Evolutionary conservation across 2,888 invertebrate species (phyloP), one percentile per base, ranked within the genome.

Genomic region (Drosophila conformis): DNA sequence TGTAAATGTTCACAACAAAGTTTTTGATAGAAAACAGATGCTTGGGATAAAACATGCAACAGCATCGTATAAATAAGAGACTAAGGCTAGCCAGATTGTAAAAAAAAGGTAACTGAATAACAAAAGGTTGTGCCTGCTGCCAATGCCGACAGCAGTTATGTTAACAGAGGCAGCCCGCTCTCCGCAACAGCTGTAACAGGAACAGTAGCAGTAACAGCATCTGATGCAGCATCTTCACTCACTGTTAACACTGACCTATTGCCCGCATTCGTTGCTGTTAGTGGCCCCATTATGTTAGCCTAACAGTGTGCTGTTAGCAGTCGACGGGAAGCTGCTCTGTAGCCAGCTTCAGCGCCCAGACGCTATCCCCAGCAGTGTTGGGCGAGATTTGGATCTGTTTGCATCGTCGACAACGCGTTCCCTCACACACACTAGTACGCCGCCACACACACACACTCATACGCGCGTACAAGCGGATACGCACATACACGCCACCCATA

Each of bases 371-470:
- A 78, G 73, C 89, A 90, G 91, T 91, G 80, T 78, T 78, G 83
- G 87, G 82, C 88, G 89, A 90, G 90, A 83, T 88, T 88, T 83
- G 77, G 79, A 82, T 82, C 82, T 80, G 85, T 78, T 78, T 76
- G 77, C 83, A 85, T 73, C 74, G 76, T 71, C 65, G 78, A 57
- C 61, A 61, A 35, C 65, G 66, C 66, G 78, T 64, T 60, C 25
- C 31, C 40, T 25, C 29, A 36, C 56, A 60, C 46, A 64, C 40
- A 46, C 73, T 69, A 62, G 66, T 54, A 62, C 36, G 46, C 53
- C 42, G 53, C 52, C 60, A 64, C 54, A 67, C 56, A 61, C 56
- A 61, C 63, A 54, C 53, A 31, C 57, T 33, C 35, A 61, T 7
- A 27, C 31, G 25, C 21, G 25, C 46, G 25, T 25, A 46, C 46